Evolutionary conservation across 2,113 vertebrate genomes (phyloP).

Genomic region (Mixornis gularis): DNA sequence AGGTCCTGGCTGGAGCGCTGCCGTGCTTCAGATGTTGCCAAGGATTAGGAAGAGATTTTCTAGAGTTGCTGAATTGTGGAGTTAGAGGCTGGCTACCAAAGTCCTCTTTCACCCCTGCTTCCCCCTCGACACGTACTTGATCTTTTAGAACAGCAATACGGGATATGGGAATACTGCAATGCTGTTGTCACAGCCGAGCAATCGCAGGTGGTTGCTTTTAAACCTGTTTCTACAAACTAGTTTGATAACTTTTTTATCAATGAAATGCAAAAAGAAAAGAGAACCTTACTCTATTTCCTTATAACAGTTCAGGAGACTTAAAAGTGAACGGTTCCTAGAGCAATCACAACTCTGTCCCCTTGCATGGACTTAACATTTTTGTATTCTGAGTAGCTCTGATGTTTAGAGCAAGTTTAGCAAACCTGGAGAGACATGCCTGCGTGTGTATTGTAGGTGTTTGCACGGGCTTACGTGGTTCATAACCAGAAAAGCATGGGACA

Average conservation of each 20-base stretch:
- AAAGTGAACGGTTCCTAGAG: conserved; percentile 45
- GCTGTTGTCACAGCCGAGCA: conserved; percentile 53
- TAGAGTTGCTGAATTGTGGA: not conserved
- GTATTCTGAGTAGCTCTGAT: conserved; percentile 62
- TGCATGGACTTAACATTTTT: conserved; percentile 54
- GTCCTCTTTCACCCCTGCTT: conserved; percentile 52
- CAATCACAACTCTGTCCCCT: conserved; percentile 62
- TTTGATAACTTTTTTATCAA: conserved; percentile 75
- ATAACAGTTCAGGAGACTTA: conserved; percentile 57
- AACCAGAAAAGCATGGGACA: conserved; percentile 32
- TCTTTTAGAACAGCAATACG: conserved; percentile 75
- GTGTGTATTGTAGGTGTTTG: conserved; percentile 42
- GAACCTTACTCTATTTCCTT: conserved; percentile 50
- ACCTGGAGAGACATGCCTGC: conserved; percentile 22
- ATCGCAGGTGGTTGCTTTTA: conserved; percentile 69
- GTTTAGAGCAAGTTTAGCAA: conserved; percentile 53
- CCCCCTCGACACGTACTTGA: conserved; percentile 52
- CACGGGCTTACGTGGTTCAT: conserved; percentile 40
- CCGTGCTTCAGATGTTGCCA: not conserved
- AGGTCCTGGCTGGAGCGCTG: not conserved
- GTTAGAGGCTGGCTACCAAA: conserved; percentile 72
- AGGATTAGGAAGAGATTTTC: conserved; percentile 41
- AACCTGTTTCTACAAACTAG: conserved; percentile 63
- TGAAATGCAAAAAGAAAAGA: conserved; percentile 62
- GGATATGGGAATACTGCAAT: conserved; percentile 52